Percentiles rank a stretch among this genome's conserved stretches.
Evolutionary conservation across 2,113 vertebrate species (phyloP).

Genomic region (Chrysemys picta): DNA sequence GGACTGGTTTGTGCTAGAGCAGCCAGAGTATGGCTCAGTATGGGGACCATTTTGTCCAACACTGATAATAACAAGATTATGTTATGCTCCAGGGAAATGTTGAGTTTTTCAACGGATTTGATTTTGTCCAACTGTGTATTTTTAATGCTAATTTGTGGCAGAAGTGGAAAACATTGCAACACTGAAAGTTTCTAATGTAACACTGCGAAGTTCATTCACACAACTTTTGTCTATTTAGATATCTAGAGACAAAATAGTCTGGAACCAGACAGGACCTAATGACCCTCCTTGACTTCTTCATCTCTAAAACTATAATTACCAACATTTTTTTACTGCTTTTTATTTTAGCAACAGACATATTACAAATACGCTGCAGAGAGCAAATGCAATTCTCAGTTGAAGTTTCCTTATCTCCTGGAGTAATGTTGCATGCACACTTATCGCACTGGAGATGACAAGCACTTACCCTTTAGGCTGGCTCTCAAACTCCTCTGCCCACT

Average conservation of each 20-base stretch:
- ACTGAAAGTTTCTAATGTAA: fast-evolving
- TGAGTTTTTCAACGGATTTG: background rate
- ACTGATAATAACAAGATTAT: background rate
- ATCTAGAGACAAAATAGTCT: background rate
- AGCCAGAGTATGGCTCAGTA: background rate
- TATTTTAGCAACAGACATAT: background rate
- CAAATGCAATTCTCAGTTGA: background rate
- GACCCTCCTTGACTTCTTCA: background rate
- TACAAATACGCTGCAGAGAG: background rate
- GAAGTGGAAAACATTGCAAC: background rate
- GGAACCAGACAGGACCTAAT: background rate
- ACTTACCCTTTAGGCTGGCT: conserved; percentile 91
- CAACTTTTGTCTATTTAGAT: background rate
- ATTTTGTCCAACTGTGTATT: background rate
- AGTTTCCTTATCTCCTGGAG: background rate
- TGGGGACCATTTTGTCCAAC: background rate
- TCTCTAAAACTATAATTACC: background rate
- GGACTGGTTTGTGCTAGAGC: background rate
- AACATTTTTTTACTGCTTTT: background rate
- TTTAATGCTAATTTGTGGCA: background rate
- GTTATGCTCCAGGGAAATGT: background rate
- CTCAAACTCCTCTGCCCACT: conserved; percentile 98
- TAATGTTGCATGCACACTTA: background rate
- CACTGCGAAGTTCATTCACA: background rate
- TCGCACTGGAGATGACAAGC: background rate